Base-by-base conservation (phyloP, 2,797 vertebrate genomes). In the Phoxinus dragarum region DNA sequence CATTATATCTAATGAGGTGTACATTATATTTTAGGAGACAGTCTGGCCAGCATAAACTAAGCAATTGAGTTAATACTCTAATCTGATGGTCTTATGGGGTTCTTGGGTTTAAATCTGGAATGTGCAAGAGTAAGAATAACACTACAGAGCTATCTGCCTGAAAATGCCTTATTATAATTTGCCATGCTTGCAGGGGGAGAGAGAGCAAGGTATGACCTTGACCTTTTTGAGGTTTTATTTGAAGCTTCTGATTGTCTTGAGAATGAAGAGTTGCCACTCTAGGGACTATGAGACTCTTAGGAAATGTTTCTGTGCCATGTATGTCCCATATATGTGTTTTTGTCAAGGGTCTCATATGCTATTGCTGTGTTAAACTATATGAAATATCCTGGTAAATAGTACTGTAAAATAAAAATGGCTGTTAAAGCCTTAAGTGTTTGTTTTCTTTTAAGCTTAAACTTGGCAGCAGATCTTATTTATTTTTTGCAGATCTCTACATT, bases 321-420 rank as follows among this genome's bases (percentile, higher is more conserved):
- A 10, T 81, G 66, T 76, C 7, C 17, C 16, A 31, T 84, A 56
- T 84, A 34, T 80, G 81, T 80, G 34, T 84, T 75, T 66, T 49
- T 82, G 11, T 34, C 56, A 66, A 71, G 67, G 12, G 8, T 82
- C n/a, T 75, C 36, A 42, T 75, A 52, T 59, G 59, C 59, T 16
- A 23, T 47, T 44, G 38, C 64, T 84, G 16, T 68, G 16, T 38
- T 40, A 52, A 42, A 52, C 64, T 71, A 56, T 76, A 38, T 71
- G 38, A 38, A 66, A 78, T 78, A 66, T 67, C n/a, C 64, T 71
- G 67, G 23, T 56, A 64, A 69, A 36, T 27, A n/a, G 68, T 86
- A 56, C 61, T 78, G 54, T 47, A 82, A 66, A 86, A 84, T 86
- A 89, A 89, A 88, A 71, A 82, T 74, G 73, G 52, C 27, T 71